phyloP scores from a whole-genome alignment of 2,797 vertebrate species.

The Gorsachius magnificus region DNA sequence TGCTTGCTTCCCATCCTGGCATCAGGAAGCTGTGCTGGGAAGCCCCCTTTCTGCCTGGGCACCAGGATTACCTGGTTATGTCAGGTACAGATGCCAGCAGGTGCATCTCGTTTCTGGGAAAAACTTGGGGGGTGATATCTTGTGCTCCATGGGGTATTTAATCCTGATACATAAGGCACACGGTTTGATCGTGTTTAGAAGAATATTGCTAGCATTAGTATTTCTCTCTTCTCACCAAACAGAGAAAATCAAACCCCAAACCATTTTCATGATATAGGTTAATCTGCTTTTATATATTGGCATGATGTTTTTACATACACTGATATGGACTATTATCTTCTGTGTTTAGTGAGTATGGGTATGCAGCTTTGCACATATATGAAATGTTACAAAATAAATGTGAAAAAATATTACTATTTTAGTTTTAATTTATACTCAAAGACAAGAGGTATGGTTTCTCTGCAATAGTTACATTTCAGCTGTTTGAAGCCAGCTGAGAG shows the following conservation, averaged over 20 bases:
- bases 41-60: background rate
- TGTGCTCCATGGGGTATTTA: background rate
- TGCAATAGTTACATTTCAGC: slow-evolving; percentile 69
- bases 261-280: background rate
- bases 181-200: background rate
- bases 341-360: background rate
- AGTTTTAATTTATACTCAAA: slow-evolving; percentile 66
- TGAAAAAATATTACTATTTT: slow-evolving; percentile 52
- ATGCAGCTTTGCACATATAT: background rate
- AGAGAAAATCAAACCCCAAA: background rate
- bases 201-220: background rate
- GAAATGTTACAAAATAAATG: background rate
- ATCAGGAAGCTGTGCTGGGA: background rate
- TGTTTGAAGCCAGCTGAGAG: slow-evolving; percentile 59
- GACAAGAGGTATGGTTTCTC: slow-evolving; percentile 59
- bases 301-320: background rate
- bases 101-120: background rate
- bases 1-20: background rate
- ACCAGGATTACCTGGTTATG: background rate
- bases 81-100: background rate
- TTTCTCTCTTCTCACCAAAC: background rate
- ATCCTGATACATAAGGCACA: background rate
- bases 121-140: background rate
- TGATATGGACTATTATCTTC: background rate
- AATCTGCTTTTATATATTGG: background rate